phyloP scores from a whole-genome alignment of 2,888 invertebrate species.

The Thyatira batis region DNA sequence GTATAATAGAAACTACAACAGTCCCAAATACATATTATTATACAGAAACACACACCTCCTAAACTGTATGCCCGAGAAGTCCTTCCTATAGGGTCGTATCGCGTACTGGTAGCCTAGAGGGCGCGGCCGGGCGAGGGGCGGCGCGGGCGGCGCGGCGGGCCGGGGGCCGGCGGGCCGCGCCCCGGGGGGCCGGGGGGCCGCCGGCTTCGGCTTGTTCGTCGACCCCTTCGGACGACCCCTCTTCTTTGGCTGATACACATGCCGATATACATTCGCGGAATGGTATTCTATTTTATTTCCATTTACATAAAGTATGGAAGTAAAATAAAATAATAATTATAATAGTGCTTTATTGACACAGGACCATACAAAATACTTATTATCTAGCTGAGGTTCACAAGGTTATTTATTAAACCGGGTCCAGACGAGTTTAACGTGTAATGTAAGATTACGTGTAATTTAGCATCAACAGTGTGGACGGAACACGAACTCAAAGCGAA shows the following conservation, averaged over 20 bases:
- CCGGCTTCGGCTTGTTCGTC: slow-evolving; percentile 73
- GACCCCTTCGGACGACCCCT: slow-evolving; percentile 79
- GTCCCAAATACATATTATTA: not conserved
- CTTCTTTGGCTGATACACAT: slow-evolving; percentile 65
- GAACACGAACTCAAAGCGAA: too few relatives aligned
- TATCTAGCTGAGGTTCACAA: too few relatives aligned
- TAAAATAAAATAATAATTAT: too few relatives aligned
- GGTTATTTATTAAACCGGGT: too few relatives aligned
- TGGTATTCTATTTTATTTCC: too few relatives aligned
- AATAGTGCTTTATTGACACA: too few relatives aligned
- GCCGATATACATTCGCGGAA: slow-evolving; percentile 16
- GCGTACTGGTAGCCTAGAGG: slow-evolving; percentile 72
- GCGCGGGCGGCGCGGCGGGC: slow-evolving; percentile 20
- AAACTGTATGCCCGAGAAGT: slow-evolving; percentile 79
- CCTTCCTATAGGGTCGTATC: slow-evolving; percentile 72
- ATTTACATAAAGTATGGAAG: too few relatives aligned
- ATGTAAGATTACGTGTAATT: too few relatives aligned
- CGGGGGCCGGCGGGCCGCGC: slow-evolving; percentile 32
- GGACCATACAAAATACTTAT: too few relatives aligned
- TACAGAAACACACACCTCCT: slow-evolving; percentile 60
- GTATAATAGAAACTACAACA: not conserved
- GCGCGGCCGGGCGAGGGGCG: slow-evolving; percentile 50
- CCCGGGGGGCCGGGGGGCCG: slow-evolving; percentile 28
- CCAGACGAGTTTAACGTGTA: too few relatives aligned
- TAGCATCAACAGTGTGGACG: too few relatives aligned